Conservation (phyloP, 2,113 vertebrate species). For the Lampris megalopsis region DNA sequence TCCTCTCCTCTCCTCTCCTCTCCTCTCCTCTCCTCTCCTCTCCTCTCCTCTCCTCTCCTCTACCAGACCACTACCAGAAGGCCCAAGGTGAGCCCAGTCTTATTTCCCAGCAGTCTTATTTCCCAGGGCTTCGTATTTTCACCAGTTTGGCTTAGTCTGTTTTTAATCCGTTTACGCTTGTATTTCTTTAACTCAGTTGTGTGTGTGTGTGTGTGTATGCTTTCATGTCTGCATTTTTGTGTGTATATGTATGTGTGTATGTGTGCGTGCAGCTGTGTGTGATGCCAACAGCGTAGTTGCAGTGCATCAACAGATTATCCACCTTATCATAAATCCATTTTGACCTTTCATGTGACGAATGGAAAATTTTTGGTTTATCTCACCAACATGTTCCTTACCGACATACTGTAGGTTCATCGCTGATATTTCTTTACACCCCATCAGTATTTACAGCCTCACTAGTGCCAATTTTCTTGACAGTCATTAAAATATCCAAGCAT, state of each 20-base stretch:
- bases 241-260: slow-evolving; percentile 17
- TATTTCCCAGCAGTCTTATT: neutral
- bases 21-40: neutral
- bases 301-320: neutral
- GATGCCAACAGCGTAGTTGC: neutral
- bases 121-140: slow-evolving; percentile 15
- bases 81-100: slow-evolving; percentile 89
- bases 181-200: slow-evolving; percentile 1
- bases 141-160: neutral
- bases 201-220: slow-evolving; percentile 3
- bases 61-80: slow-evolving; percentile 89
- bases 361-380: neutral
- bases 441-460: neutral
- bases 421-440: neutral
- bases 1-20: slow-evolving; percentile 1
- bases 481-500: neutral
- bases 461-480: neutral
- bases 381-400: neutral
- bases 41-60: slow-evolving; percentile 64
- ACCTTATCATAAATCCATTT: neutral
- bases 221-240: neutral
- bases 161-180: slow-evolving; percentile 1
- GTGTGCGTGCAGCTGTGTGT: slow-evolving; percentile 13
- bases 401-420: neutral
- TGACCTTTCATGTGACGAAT: neutral